Evolutionary conservation across 2,797 vertebrate species (phyloP).

Genomic region (Epinephelus malabaricus): DNA sequence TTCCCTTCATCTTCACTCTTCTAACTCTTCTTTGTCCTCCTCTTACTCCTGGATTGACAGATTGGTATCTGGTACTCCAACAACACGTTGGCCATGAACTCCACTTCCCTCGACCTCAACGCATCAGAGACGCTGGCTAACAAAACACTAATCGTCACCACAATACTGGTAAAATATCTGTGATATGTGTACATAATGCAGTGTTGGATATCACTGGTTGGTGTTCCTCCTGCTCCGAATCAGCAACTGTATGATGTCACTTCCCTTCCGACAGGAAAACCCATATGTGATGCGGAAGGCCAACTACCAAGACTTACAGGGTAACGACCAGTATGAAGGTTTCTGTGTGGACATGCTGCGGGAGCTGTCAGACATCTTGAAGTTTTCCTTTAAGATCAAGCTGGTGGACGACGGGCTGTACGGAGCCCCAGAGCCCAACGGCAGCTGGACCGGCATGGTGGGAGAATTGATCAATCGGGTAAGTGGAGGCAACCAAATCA

Average conservation of each 20-base stretch:
- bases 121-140: slow-evolving; percentile 91
- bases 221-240: not conserved
- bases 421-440: slow-evolving; percentile 92
- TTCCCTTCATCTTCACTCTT: not conserved
- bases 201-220: not conserved
- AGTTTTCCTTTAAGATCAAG: slow-evolving; percentile 92
- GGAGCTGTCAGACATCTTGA: slow-evolving; percentile 90
- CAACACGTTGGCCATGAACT: slow-evolving; percentile 92
- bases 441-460: slow-evolving; percentile 96
- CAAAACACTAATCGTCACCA: slow-evolving; percentile 93
- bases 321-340: slow-evolving; percentile 91
- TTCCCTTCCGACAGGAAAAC: slow-evolving; percentile 86
- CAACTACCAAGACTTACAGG: slow-evolving; percentile 88
- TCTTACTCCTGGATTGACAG: slow-evolving; percentile 68
- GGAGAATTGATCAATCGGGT: slow-evolving; percentile 96
- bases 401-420: slow-evolving; percentile 93
- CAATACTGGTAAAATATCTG: slow-evolving; percentile 88
- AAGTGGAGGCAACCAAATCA: slow-evolving; percentile 37
- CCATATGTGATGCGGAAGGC: slow-evolving; percentile 92
- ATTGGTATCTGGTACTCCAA: slow-evolving; percentile 95
- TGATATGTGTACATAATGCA: no score
- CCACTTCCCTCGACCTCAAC: slow-evolving; percentile 91
- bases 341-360: slow-evolving; percentile 96
- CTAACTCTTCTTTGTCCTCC: not conserved
- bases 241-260: not conserved